Percentiles rank a stretch among this genome's conserved stretches.
phyloP scores from a whole-genome alignment of 2,113 vertebrate genomes.

The Motacilla tschutschensis region DNA sequence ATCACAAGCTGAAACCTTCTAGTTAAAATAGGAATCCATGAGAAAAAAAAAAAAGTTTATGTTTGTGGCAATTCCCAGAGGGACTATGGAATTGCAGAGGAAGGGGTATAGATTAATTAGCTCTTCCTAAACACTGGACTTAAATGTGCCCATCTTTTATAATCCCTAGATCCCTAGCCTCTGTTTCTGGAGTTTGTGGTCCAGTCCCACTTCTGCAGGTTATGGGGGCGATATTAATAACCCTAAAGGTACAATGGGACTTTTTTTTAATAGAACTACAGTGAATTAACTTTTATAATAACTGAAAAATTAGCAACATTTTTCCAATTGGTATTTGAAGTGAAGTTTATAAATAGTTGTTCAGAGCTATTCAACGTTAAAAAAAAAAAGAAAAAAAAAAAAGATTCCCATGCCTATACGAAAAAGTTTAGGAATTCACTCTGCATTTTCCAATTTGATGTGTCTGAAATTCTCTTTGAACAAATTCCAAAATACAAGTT shows the following conservation, averaged over 20 bases:
- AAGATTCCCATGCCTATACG: constrained; percentile 78
- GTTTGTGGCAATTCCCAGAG: constrained; percentile 22
- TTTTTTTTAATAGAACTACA: background rate
- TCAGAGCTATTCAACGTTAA: constrained; percentile 51
- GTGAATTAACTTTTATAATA: constrained; percentile 11
- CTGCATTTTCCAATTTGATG: constrained; percentile 82
- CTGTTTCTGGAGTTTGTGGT: background rate
- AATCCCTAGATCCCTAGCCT: background rate
- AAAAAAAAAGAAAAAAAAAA: constrained; percentile 76
- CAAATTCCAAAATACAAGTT: constrained; percentile 86
- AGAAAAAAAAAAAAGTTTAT: constrained; percentile 17
- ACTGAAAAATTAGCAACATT: background rate
- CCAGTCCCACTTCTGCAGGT: background rate
- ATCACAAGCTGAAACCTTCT: constrained; percentile 46
- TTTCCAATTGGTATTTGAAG: constrained; percentile 6
- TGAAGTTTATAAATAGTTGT: constrained; percentile 41
- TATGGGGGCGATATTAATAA: constrained; percentile 5
- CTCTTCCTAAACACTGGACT: constrained; percentile 43
- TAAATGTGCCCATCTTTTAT: constrained; percentile 33
- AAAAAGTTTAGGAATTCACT: constrained; percentile 85
- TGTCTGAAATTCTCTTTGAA: constrained; percentile 88
- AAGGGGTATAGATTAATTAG: constrained; percentile 48
- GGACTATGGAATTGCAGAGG: background rate
- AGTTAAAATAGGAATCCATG: constrained; percentile 44
- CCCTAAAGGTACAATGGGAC: background rate